A percentile compares a stretch with the other conserved stretches of the same genome.
Evolutionary conservation across 2,888 invertebrate species (phyloP).

Genomic region (Taenaris catops): DNA sequence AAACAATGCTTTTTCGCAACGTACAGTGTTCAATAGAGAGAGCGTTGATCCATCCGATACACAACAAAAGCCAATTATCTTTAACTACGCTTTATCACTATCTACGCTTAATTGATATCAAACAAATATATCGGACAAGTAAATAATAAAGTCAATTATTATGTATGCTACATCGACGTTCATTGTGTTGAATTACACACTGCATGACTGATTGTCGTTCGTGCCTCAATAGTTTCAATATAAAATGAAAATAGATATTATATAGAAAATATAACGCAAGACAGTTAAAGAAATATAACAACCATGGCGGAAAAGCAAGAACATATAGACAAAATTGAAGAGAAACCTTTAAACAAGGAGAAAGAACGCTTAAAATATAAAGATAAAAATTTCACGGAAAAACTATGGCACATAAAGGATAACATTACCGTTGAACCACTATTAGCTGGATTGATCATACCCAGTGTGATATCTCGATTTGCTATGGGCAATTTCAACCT

Average conservation of each 20-base stretch:
- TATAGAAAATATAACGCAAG: slow-evolving; percentile 14
- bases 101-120: slow-evolving; percentile 63
- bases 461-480: slow-evolving; percentile 83
- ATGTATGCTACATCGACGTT: slow-evolving; percentile 38
- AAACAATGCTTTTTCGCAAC: no score
- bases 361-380: slow-evolving; percentile 36
- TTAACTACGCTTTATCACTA: slow-evolving; percentile 46
- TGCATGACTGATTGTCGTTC: slow-evolving; percentile 36
- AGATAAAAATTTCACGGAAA: slow-evolving; percentile 50
- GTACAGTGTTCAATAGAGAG: no score
- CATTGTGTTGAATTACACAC: slow-evolving; percentile 51
- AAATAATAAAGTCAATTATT: slow-evolving; percentile 51
- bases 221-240: slow-evolving; percentile 33
- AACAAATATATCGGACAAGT: slow-evolving; percentile 61
- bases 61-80: slow-evolving; percentile 33
- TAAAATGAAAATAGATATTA: slow-evolving; percentile 44
- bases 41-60: slow-evolving; percentile 29
- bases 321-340: slow-evolving; percentile 41
- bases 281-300: slow-evolving; percentile 9
- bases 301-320: slow-evolving; percentile 54
- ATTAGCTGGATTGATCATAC: slow-evolving; percentile 85
- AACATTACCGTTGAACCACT: slow-evolving; percentile 87
- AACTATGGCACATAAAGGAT: slow-evolving; percentile 44
- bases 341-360: slow-evolving; percentile 54
- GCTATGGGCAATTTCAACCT: slow-evolving; percentile 79